Percentiles rank a stretch among this genome's conserved stretches.
These are phyloP conservation scores for Rhagium mordax DNA, from an alignment of 2,888 invertebrate genomes.

Conservation along the genomic window DNA sequence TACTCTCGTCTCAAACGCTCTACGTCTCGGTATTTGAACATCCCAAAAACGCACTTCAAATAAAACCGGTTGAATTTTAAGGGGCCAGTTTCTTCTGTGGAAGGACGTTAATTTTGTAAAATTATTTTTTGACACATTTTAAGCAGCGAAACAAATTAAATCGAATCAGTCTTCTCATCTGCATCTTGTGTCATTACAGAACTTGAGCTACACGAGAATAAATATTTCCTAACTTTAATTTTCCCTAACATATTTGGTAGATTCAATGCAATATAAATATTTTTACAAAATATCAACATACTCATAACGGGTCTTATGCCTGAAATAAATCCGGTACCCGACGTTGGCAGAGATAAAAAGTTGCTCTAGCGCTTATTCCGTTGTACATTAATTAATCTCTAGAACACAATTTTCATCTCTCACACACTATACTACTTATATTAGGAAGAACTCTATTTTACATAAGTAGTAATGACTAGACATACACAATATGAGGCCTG, in stretches of 20 bases:
- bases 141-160: conserved; percentile 48
- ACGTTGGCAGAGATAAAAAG: not conserved
- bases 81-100: not conserved
- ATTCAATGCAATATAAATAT: conserved; percentile 43
- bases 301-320: conserved; percentile 39
- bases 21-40: not conserved
- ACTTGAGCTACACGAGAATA: conserved; percentile 45
- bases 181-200: conserved; percentile 48
- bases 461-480: conserved; percentile 64
- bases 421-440: conserved; percentile 24
- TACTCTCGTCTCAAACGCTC: not conserved
- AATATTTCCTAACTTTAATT: conserved; percentile 37
- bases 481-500: conserved; percentile 72
- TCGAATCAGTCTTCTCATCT: conserved; percentile 51
- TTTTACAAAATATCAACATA: conserved; percentile 49
- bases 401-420: not conserved
- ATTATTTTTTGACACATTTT: conserved; percentile 59
- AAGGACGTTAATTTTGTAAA: conserved; percentile 42
- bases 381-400: not conserved
- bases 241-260: conserved; percentile 38
- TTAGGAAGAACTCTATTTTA: conserved; percentile 43
- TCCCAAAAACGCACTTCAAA: not conserved
- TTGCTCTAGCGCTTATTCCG: not conserved
- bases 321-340: conserved; percentile 33
- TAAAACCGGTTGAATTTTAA: not conserved